Evolutionary conservation across 2,888 invertebrate species (phyloP).

Genomic region (Pammene fasciana): DNA sequence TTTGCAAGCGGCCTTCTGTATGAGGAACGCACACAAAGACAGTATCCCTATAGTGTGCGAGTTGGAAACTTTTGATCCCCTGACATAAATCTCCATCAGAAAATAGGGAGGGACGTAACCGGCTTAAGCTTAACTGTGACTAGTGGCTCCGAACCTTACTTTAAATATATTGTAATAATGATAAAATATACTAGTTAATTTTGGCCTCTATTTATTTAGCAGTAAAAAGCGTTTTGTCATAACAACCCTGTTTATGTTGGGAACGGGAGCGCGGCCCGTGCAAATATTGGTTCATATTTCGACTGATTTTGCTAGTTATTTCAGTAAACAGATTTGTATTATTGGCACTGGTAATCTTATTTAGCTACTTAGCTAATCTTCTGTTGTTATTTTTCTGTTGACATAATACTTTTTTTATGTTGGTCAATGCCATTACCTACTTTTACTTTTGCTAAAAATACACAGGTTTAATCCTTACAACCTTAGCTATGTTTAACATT

Average conservation of each 20-base stretch:
- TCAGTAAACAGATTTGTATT: conserved; percentile 73
- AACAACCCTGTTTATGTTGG: conserved; percentile 63
- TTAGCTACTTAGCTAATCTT: conserved; percentile 65
- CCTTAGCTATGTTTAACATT: no score
- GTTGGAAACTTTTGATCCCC: conserved; percentile 82
- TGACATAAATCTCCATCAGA: conserved; percentile 83
- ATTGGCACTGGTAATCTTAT: conserved; percentile 68
- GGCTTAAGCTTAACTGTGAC: conserved; percentile 83
- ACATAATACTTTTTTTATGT: neutral
- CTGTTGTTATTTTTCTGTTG: conserved; percentile 20
- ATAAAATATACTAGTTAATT: conserved; percentile 81
- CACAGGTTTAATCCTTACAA: no score
- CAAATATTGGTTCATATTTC: conserved; percentile 79
- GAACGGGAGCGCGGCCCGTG: conserved; percentile 54
- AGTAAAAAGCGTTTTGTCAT: conserved; percentile 71
- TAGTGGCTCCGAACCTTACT: conserved; percentile 76
- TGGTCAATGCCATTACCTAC: no score
- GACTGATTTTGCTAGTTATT: conserved; percentile 60
- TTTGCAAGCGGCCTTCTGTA: conserved; percentile 55
- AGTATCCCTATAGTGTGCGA: conserved; percentile 61
- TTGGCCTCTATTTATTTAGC: conserved; percentile 72
- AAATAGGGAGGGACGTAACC: conserved; percentile 82
- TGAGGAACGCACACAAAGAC: conserved; percentile 53
- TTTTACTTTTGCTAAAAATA: neutral
- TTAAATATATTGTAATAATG: conserved; percentile 83